Evolutionary conservation across 2,888 invertebrate genomes (phyloP).

Genomic region (Bimastos eiseni): DNA sequence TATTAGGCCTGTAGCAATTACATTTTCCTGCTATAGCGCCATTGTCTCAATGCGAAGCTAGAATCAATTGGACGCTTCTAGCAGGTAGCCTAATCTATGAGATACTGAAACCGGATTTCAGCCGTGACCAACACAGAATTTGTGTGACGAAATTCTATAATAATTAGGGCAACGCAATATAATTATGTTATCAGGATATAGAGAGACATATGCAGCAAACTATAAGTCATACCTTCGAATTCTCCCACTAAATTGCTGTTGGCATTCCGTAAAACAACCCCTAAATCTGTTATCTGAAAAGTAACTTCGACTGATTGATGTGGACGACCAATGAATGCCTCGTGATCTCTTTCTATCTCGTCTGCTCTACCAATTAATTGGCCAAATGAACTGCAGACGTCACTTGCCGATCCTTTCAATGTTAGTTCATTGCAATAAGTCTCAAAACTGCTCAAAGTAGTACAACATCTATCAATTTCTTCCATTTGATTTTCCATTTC

Average conservation of each 20-base stretch:
- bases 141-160: too few relatives aligned
- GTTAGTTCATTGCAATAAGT: neutral
- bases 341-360: neutral
- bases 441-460: neutral
- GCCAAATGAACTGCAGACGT: neutral
- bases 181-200: too few relatives aligned
- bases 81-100: too few relatives aligned
- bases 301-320: neutral
- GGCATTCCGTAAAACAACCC: too few relatives aligned
- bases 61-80: too few relatives aligned
- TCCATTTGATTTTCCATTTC: neutral
- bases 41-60: too few relatives aligned
- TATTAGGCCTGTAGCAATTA: too few relatives aligned
- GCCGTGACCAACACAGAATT: too few relatives aligned
- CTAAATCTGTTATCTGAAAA: neutral
- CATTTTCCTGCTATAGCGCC: too few relatives aligned
- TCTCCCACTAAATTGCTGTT: neutral
- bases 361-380: neutral
- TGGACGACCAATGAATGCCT: neutral
- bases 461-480: neutral
- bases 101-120: too few relatives aligned
- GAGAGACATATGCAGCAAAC: too few relatives aligned
- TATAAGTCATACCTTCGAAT: neutral
- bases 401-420: neutral
- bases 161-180: too few relatives aligned